These are phyloP conservation scores for Conopomorpha cramerella DNA, from an alignment of 1,140 invertebrate genomes.

Conservation along the genomic window DNA sequence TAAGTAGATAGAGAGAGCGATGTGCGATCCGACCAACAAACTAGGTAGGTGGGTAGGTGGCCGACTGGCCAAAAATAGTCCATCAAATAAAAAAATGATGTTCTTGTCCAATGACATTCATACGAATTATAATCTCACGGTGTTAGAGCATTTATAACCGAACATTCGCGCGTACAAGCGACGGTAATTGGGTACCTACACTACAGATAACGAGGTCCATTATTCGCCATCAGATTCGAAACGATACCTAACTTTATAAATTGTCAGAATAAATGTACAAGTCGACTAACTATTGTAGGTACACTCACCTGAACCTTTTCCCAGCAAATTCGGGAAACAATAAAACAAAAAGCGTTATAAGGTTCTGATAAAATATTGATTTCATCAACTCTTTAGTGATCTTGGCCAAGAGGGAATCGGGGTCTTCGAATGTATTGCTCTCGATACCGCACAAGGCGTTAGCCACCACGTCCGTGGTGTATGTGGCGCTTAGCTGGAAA, in stretches of 20 bases:
- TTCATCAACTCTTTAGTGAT: background rate
- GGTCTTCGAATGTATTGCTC: background rate
- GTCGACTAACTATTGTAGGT: background rate
- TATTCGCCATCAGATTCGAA: background rate
- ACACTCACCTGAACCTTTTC: background rate
- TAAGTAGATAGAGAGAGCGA: no score
- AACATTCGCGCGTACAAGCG: no score
- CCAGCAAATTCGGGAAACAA: background rate
- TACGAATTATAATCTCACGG: no score
- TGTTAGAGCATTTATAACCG: no score
- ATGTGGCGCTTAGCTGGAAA: background rate
- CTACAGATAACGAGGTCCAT: background rate
- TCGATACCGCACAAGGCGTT: background rate
- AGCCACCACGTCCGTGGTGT: background rate
- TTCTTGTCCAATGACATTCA: no score
- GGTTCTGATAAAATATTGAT: background rate
- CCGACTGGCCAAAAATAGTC: no score
- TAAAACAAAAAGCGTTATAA: background rate
- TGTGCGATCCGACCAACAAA: no score
- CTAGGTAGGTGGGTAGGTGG: no score
- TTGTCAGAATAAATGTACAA: background rate
- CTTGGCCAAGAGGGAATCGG: background rate
- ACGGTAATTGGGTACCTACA: no score
- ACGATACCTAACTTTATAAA: background rate
- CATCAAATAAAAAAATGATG: no score